Conservation (phyloP, 2,113 vertebrate species). For the Vulpes vulpes region DNA sequence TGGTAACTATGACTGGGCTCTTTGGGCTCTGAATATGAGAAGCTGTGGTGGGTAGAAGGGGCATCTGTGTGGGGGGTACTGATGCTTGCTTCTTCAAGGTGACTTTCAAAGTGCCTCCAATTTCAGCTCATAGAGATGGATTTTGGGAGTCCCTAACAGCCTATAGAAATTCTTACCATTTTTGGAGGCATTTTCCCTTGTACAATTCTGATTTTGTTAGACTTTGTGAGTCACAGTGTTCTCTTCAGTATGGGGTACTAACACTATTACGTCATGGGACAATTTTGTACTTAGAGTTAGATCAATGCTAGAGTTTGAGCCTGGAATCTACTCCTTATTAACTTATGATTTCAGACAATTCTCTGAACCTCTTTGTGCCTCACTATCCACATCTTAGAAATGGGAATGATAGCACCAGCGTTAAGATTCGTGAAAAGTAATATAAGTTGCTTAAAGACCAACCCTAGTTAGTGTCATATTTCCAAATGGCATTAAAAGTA, state of each 20-base stretch:
- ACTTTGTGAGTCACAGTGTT: neutral
- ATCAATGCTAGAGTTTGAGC: neutral
- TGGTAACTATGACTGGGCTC: neutral
- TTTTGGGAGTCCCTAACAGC: neutral
- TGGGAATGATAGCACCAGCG: neutral
- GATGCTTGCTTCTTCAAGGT: neutral
- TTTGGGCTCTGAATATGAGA: neutral
- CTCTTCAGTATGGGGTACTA: neutral
- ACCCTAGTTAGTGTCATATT: neutral
- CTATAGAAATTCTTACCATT: neutral
- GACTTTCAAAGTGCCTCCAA: neutral
- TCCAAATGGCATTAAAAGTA: conserved; percentile 25
- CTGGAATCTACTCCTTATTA: neutral
- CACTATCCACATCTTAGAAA: neutral
- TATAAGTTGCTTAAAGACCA: neutral
- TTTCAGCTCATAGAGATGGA: neutral
- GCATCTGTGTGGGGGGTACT: neutral
- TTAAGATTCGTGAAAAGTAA: neutral
- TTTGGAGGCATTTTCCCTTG: neutral
- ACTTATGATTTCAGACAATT: neutral
- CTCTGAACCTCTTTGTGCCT: neutral
- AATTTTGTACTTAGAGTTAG: neutral
- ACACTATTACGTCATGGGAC: neutral
- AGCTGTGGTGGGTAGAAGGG: neutral
- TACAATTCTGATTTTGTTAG: neutral